A percentile compares a stretch with the other conserved stretches of the same genome.
phyloP scores from a whole-genome alignment of 2,113 vertebrate species.

The Dasyurus viverrinus region DNA sequence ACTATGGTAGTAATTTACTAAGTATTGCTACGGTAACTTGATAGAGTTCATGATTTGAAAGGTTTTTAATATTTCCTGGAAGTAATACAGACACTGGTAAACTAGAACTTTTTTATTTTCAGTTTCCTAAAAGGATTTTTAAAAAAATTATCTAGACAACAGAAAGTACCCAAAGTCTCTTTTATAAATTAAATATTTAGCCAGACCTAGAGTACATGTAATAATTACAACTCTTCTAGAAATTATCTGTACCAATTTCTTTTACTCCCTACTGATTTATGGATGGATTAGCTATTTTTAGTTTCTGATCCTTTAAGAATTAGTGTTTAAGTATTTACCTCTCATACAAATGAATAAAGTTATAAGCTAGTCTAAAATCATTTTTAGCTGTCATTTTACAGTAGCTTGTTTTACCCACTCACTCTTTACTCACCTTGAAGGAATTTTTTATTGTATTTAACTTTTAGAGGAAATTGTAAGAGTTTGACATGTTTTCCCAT shows the following conservation, averaged over 20 bases:
- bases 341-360: conserved; percentile 34
- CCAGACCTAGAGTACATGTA: not conserved
- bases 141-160: not conserved
- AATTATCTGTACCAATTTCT: not conserved
- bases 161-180: not conserved
- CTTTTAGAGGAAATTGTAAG: not conserved
- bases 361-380: conserved; percentile 17
- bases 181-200: conserved; percentile 27
- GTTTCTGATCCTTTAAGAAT: not conserved
- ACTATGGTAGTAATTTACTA: not conserved
- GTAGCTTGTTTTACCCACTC: not conserved
- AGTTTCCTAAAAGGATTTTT: conserved; percentile 15
- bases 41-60: not conserved
- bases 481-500: not conserved
- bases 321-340: conserved; percentile 3
- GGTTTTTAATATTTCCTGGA: not conserved
- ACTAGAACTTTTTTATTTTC: not conserved
- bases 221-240: not conserved
- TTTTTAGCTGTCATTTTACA: conserved; percentile 5
- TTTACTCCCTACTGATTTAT: not conserved
- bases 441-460: conserved; percentile 7
- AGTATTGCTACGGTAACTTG: not conserved
- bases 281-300: not conserved
- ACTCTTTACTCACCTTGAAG: not conserved
- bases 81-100: not conserved